A percentile compares a stretch with the other conserved stretches of the same genome.
Evolutionary conservation across 2,113 vertebrate genomes (phyloP).

Genomic region (Fukomys damarensis): DNA sequence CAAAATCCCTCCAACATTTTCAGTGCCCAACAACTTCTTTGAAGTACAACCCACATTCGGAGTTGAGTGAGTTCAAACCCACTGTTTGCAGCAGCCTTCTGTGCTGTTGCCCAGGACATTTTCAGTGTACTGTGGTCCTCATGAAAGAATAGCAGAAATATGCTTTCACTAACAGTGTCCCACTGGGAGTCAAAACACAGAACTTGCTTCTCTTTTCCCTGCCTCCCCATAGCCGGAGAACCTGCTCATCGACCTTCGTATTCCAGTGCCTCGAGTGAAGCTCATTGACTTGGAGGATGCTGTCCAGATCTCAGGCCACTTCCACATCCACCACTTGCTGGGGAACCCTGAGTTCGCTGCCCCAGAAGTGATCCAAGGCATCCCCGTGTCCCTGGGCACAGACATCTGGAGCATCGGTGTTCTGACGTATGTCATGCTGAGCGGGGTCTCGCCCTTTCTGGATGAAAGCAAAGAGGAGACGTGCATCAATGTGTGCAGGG

Average conservation of each 20-base stretch:
- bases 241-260: conserved; percentile 94
- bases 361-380: conserved; percentile 96
- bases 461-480: conserved; percentile 98
- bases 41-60: neutral
- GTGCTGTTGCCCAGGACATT: neutral
- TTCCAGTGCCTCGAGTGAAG: conserved; percentile 93
- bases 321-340: conserved; percentile 94
- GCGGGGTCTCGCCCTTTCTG: conserved; percentile 97
- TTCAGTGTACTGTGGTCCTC: neutral
- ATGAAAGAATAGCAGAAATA: neutral
- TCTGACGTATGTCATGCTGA: conserved; percentile 95
- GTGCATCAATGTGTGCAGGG: conserved; percentile 96
- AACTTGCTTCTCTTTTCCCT: conserved; percentile 37
- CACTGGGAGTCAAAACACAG: neutral
- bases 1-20: neutral
- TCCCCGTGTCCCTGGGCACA: conserved; percentile 93
- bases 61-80: neutral
- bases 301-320: conserved; percentile 94
- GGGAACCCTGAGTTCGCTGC: conserved; percentile 98
- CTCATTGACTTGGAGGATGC: conserved; percentile 97
- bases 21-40: neutral
- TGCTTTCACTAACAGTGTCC: neutral
- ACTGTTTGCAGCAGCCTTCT: neutral
- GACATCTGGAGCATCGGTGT: conserved; percentile 98
- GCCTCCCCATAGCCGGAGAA: conserved; percentile 93